Conservation (phyloP, 2,113 vertebrate species). For the Centropus unirufus region DNA sequence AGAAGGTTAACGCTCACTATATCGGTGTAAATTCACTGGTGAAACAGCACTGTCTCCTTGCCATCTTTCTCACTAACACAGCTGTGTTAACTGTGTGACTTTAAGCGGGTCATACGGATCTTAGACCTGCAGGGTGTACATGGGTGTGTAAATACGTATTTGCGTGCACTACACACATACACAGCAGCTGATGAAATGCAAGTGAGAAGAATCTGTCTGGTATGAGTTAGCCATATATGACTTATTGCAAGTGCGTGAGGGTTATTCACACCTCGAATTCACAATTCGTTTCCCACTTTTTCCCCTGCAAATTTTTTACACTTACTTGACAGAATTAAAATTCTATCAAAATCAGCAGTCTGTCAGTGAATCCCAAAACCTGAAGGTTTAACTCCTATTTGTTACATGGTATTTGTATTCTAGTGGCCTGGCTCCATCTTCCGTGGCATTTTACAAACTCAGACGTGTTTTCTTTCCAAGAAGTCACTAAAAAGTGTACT, state of each 20-base stretch:
- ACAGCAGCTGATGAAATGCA: background rate
- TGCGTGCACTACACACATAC: background rate
- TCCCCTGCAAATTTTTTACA: background rate
- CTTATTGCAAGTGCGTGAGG: background rate
- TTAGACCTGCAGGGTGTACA: background rate
- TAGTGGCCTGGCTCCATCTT: background rate
- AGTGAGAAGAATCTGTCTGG: background rate
- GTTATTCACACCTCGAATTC: background rate
- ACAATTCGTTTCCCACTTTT: background rate
- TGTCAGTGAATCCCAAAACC: background rate
- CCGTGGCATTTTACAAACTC: background rate
- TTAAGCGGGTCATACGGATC: background rate
- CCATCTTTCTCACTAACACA: background rate
- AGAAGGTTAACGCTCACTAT: slow-evolving; percentile 77
- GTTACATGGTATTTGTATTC: background rate
- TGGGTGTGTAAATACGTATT: background rate
- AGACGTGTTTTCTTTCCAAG: background rate
- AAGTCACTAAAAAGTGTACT: background rate
- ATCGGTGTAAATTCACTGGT: slow-evolving; percentile 75
- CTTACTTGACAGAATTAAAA: background rate
- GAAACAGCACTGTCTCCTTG: background rate
- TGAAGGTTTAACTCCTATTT: background rate
- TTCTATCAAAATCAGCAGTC: background rate
- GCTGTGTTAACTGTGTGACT: too few relatives aligned
- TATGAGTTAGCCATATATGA: background rate